phyloP scores from a whole-genome alignment of 2,888 invertebrate species.

The Melieria crassipennis region DNA sequence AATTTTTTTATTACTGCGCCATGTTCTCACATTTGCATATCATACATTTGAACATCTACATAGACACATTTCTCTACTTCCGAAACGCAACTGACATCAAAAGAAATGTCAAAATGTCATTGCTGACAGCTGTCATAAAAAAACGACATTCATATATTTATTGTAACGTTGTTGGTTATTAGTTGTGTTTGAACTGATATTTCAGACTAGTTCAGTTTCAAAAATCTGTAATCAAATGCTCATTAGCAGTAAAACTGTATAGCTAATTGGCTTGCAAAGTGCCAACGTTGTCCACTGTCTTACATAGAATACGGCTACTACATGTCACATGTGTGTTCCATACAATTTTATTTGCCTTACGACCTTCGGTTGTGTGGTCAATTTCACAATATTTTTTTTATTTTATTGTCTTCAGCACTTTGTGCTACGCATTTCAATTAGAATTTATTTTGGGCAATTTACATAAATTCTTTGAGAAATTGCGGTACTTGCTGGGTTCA shows the following conservation, averaged over 20 bases:
- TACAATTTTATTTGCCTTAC: too few species aligned
- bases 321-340: too few species aligned
- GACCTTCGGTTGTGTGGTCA: too few species aligned
- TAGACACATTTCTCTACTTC: too few species aligned
- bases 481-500: not conserved
- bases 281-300: not conserved
- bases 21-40: too few species aligned
- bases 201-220: not conserved
- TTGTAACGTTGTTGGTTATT: not conserved
- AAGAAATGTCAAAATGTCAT: constrained; percentile 20
- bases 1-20: too few species aligned
- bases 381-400: too few species aligned
- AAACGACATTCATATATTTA: constrained; percentile 9
- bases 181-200: not conserved
- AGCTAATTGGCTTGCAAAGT: not conserved
- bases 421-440: constrained; percentile 15
- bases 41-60: too few species aligned
- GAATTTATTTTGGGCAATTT: constrained; percentile 10
- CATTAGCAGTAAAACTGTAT: not conserved
- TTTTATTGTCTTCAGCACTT: too few species aligned
- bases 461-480: not conserved
- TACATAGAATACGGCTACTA: too few species aligned
- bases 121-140: constrained; percentile 20
- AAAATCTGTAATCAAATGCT: not conserved
- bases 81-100: not conserved